Percentiles rank a stretch among this genome's conserved stretches.
Evolutionary conservation across 2,113 vertebrate species (phyloP).

Genomic region (Callipepla squamata): DNA sequence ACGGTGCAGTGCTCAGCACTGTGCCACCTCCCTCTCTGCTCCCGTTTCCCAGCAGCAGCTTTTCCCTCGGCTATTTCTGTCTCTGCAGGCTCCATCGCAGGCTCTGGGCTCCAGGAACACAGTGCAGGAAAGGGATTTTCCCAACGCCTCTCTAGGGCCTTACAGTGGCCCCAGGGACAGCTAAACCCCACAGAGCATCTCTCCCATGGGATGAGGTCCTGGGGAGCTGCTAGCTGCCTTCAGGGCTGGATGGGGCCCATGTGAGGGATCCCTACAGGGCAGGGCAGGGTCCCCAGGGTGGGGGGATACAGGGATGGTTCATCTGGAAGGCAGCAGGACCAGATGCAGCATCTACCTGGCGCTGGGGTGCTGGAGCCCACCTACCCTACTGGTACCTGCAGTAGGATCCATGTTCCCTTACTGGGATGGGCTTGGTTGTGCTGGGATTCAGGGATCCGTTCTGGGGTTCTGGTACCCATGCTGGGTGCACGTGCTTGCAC

Average conservation of each 20-base stretch:
- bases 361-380: neutral
- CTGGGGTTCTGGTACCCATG: no score
- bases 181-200: neutral
- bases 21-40: neutral
- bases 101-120: neutral
- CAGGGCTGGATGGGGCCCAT: accelerated
- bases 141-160: neutral
- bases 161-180: no score
- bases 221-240: neutral
- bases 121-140: neutral
- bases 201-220: neutral
- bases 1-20: accelerated
- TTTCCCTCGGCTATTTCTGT: neutral
- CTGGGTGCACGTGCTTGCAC: neutral
- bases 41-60: neutral
- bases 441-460: no score
- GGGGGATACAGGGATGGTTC: neutral
- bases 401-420: no score
- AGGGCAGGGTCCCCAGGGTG: neutral
- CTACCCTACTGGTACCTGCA: no score
- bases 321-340: neutral
- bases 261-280: accelerated
- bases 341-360: neutral
- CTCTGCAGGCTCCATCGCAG: neutral
- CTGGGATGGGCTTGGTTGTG: no score